Evolutionary conservation across 2,113 vertebrate species (phyloP).

Genomic region (Brachypteracias leptosomus): DNA sequence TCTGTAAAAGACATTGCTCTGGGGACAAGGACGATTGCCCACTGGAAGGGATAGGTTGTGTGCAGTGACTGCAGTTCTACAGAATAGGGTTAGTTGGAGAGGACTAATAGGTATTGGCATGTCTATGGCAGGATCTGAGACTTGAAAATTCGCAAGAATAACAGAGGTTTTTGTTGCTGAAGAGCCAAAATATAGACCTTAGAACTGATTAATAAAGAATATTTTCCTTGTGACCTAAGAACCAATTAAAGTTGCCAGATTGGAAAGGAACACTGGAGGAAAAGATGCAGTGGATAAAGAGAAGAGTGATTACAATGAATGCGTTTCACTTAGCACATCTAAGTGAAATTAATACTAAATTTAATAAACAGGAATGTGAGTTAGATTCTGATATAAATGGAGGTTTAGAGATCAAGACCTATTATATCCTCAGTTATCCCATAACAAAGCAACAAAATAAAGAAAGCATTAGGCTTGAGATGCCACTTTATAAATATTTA

Average conservation of each 20-base stretch:
- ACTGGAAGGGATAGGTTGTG: neutral
- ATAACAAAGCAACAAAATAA: neutral
- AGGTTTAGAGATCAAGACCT: neutral
- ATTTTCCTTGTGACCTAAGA: neutral
- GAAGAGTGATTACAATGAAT: neutral
- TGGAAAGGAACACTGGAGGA: neutral
- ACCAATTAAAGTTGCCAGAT: neutral
- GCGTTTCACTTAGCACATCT: neutral
- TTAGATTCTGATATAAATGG: neutral
- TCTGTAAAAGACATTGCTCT: neutral
- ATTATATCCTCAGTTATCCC: neutral
- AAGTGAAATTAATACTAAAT: neutral
- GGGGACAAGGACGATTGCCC: neutral
- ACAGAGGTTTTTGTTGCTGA: neutral
- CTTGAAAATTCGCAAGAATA: neutral
- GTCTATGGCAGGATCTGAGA: neutral
- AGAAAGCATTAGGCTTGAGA: neutral
- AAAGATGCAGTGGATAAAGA: neutral
- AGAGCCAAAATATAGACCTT: neutral
- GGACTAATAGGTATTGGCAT: accelerated
- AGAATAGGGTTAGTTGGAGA: accelerated
- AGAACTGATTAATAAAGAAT: neutral
- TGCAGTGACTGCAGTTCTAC: neutral
- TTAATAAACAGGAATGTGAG: neutral
- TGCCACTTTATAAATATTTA: neutral